These are phyloP conservation scores for Anarhynchus alexandrinus DNA, from an alignment of 2,113 vertebrate species.

Conservation along the genomic window DNA sequence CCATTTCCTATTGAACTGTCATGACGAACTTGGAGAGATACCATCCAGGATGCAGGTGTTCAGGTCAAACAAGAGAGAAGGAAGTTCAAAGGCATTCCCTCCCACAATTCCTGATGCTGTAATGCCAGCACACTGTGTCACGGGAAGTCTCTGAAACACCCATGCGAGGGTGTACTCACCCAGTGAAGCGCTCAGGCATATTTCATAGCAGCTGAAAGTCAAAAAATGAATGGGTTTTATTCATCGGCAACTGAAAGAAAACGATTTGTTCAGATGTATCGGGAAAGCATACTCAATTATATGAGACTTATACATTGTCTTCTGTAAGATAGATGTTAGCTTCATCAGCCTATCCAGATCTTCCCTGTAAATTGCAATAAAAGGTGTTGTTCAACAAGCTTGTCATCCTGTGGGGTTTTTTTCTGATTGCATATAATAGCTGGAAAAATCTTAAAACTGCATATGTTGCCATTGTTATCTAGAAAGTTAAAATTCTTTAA, in stretches of 20 bases:
- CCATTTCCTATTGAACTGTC: slow-evolving; percentile 73
- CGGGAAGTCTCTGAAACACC: slow-evolving; percentile 42
- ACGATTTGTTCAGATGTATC: neutral
- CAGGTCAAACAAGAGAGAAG: slow-evolving; percentile 63
- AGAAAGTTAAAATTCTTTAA: neutral
- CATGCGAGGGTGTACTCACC: slow-evolving; percentile 22
- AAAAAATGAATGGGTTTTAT: neutral
- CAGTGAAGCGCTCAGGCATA: neutral
- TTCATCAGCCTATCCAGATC: neutral
- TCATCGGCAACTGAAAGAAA: neutral
- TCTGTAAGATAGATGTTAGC: neutral
- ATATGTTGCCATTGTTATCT: neutral
- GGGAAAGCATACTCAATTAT: neutral
- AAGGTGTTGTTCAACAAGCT: neutral
- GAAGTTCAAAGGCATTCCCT: slow-evolving; percentile 73
- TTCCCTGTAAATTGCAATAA: neutral
- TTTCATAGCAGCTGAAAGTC: neutral
- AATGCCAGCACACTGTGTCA: slow-evolving; percentile 45
- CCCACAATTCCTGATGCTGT: slow-evolving; percentile 45
- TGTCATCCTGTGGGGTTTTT: neutral
- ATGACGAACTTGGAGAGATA: slow-evolving; percentile 72
- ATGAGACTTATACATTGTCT: neutral
- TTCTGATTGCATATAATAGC: neutral
- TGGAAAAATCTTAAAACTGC: neutral
- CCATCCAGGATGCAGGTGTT: slow-evolving; percentile 82